Conservation (phyloP, 2,113 vertebrate genomes). For the Pteropus alecto region DNA sequence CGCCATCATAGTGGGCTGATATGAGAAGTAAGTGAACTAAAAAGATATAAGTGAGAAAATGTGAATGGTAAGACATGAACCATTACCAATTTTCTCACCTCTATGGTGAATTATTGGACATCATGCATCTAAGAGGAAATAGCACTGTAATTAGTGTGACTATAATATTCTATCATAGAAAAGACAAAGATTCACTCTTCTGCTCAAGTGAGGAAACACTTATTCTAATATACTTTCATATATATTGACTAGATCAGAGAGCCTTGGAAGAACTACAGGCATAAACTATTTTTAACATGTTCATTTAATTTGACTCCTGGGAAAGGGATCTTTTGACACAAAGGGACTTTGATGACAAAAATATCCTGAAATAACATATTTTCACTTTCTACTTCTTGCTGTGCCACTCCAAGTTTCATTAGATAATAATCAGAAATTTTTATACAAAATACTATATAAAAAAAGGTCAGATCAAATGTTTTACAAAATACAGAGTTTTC, state of each 20-base stretch:
- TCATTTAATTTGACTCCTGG: conserved; percentile 56
- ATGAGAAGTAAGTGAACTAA: conserved; percentile 18
- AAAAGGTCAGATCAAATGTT: background rate
- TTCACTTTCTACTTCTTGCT: conserved; percentile 52
- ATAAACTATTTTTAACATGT: conserved; percentile 58
- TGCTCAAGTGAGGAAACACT: background rate
- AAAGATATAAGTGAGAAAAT: conserved; percentile 1
- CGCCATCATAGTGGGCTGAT: background rate
- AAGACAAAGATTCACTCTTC: background rate
- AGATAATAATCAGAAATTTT: background rate
- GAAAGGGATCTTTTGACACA: conserved; percentile 14
- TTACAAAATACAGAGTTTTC: background rate
- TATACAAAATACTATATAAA: conserved; percentile 29
- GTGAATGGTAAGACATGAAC: background rate
- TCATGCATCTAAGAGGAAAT: background rate
- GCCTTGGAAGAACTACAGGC: conserved; percentile 27
- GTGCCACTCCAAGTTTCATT: background rate
- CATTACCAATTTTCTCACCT: background rate
- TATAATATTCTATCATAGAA: background rate
- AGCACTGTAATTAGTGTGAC: background rate
- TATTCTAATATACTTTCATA: background rate
- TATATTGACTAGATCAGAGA: conserved; percentile 32
- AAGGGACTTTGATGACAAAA: conserved; percentile 54
- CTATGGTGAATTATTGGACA: background rate
- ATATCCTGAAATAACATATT: background rate